Evolutionary conservation across 2,888 invertebrate genomes (phyloP).

Genomic region (Mesopsocus fuscifrons): DNA sequence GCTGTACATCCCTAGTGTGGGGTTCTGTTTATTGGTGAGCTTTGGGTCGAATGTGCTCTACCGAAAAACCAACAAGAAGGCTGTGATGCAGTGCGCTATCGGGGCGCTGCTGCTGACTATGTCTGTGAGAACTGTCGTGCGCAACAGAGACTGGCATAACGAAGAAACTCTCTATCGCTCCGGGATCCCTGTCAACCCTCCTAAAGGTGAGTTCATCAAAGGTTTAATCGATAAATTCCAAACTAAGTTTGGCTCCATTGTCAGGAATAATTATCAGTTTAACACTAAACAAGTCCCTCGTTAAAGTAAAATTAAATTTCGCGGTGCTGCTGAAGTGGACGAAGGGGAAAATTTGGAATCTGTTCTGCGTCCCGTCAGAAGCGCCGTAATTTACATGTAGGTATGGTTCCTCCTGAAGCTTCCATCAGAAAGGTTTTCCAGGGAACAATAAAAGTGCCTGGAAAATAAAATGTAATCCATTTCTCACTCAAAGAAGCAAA

Average conservation of each 20-base stretch:
- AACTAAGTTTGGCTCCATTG: not conserved
- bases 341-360: too few species aligned
- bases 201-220: constrained; percentile 79
- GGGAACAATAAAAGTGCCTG: too few species aligned
- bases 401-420: too few species aligned
- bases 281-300: constrained; percentile 13
- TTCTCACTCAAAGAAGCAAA: too few species aligned
- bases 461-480: too few species aligned
- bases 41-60: constrained; percentile 37
- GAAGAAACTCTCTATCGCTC: constrained; percentile 86
- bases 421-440: too few species aligned
- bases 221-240: too few species aligned
- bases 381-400: too few species aligned
- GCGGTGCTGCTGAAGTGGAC: too few species aligned
- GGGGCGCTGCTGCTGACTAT: constrained; percentile 46
- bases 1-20: constrained; percentile 89
- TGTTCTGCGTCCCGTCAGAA: too few species aligned
- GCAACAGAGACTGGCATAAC: constrained; percentile 82
- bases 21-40: constrained; percentile 77
- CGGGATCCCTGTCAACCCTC: constrained; percentile 81
- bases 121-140: constrained; percentile 47
- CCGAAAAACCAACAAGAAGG: constrained; percentile 22
- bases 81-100: constrained; percentile 26
- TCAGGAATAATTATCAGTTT: constrained; percentile 8
- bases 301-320: constrained; percentile 7